Evolutionary conservation across 2,797 vertebrate genomes (phyloP).

Genomic region (Spinus pinus): DNA sequence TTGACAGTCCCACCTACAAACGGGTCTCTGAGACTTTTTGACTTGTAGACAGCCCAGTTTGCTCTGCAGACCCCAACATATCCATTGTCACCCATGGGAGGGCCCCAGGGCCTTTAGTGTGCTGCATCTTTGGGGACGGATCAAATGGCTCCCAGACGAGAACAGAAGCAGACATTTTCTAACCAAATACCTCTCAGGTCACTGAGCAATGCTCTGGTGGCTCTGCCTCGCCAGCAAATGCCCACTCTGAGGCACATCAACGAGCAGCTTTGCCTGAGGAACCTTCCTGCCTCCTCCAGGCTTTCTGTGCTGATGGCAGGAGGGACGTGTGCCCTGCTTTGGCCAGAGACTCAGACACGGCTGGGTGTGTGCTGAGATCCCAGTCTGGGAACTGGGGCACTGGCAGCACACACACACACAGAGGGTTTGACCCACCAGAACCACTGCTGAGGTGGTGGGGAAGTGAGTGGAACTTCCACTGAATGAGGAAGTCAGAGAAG

Average conservation of each 20-base stretch:
- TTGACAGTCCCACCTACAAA: conserved; percentile 59
- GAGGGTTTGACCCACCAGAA: not conserved
- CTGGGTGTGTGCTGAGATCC: not conserved
- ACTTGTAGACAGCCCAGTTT: conserved; percentile 20
- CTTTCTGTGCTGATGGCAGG: not conserved
- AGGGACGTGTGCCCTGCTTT: rapidly evolving
- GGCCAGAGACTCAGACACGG: not conserved
- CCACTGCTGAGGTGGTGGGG: not conserved
- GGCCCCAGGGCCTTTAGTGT: not conserved
- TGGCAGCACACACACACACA: no score
- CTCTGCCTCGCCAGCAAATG: conserved; percentile 45
- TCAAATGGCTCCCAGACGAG: conserved; percentile 59
- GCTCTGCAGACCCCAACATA: not conserved
- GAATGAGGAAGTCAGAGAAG: not conserved
- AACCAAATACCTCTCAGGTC: conserved; percentile 70
- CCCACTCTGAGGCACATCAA: conserved; percentile 5
- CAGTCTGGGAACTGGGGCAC: not conserved
- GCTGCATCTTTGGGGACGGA: conserved; percentile 38
- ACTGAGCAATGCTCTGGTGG: conserved; percentile 70
- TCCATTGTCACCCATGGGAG: conserved; percentile 52
- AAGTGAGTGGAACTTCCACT: not conserved
- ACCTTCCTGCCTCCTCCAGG: not conserved
- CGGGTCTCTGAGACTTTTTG: conserved; percentile 41
- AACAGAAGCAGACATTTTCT: conserved; percentile 64
- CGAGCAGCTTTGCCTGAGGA: conserved; percentile 46